Percentiles rank a stretch among this genome's conserved stretches.
Evolutionary conservation across 2,113 vertebrate species (phyloP).

Genomic region (cattle (Bos taurus)): DNA sequence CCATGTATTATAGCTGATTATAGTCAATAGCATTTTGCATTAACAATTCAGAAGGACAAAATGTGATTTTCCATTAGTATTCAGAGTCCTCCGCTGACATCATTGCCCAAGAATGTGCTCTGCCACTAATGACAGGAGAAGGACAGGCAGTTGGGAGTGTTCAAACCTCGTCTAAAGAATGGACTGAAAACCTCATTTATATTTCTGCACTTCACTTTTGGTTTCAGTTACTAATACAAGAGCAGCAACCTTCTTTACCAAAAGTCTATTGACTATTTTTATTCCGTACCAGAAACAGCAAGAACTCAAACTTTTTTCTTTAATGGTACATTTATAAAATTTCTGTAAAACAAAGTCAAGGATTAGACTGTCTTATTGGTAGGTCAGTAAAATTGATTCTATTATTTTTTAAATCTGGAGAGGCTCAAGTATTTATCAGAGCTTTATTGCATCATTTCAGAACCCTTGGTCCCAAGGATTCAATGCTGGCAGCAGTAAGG

Average conservation of each 20-base stretch:
- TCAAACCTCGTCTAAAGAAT: neutral
- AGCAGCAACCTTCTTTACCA: neutral
- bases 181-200: neutral
- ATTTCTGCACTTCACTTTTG: neutral
- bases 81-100: neutral
- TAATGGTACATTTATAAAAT: neutral
- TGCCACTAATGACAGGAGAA: neutral
- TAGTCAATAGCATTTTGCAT: neutral
- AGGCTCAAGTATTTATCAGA: neutral
- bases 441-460: neutral
- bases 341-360: neutral
- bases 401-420: neutral
- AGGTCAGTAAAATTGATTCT: neutral
- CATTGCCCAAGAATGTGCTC: neutral
- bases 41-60: neutral
- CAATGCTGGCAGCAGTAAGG: neutral
- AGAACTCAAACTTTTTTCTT: neutral
- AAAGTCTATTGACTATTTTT: neutral
- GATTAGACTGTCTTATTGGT: neutral
- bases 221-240: neutral
- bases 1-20: neutral
- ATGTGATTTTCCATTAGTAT: neutral
- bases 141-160: too few species aligned
- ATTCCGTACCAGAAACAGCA: neutral
- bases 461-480: neutral